Evolutionary conservation across 2,888 invertebrate genomes (phyloP).

Genomic region (Ochlodes sylvanus): DNA sequence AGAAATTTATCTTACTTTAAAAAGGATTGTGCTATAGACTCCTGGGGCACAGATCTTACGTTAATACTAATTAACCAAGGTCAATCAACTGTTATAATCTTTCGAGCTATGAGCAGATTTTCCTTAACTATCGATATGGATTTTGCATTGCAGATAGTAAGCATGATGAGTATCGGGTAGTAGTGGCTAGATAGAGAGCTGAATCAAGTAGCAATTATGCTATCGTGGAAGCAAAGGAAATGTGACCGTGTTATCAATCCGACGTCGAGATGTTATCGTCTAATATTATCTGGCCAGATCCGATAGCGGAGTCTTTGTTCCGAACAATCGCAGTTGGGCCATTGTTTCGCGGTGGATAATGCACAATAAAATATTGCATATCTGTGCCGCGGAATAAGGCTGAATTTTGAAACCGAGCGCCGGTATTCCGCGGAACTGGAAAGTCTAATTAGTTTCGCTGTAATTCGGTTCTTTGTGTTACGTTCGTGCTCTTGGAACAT

Average conservation of each 20-base stretch:
- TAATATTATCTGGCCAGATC: constrained; percentile 60
- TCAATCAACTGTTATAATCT: no score
- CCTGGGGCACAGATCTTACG: no score
- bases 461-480: not conserved
- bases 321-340: constrained; percentile 54
- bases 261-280: constrained; percentile 42
- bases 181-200: not conserved
- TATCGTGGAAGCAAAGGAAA: not conserved
- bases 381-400: constrained; percentile 53
- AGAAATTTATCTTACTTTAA: no score
- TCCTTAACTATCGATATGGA: no score
- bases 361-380: constrained; percentile 64
- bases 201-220: not conserved
- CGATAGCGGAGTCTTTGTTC: constrained; percentile 67
- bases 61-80: no score
- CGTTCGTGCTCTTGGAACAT: not conserved
- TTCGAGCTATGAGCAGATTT: no score
- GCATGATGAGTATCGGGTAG: not conserved
- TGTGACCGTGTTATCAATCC: constrained; percentile 2
- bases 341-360: constrained; percentile 64
- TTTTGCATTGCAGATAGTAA: no score
- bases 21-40: no score
- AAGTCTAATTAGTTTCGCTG: constrained; percentile 20
- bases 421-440: constrained; percentile 24
- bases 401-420: constrained; percentile 48